Conservation (phyloP, 2,797 vertebrate genomes). For the Xiphorhynchus erythropygius region DNA sequence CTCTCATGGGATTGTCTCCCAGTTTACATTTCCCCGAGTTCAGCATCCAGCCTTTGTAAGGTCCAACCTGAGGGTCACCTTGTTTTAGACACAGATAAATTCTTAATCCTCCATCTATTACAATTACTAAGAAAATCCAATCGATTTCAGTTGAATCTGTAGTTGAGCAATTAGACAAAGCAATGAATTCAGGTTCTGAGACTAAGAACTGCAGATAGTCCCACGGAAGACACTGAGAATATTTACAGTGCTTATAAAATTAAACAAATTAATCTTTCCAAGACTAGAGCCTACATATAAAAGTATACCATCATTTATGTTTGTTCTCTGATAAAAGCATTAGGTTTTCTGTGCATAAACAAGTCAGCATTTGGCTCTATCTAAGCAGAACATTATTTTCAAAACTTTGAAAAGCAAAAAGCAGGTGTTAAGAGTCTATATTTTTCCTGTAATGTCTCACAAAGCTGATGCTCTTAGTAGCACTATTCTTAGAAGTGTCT, state of each 20-base stretch:
- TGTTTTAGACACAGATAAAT: neutral
- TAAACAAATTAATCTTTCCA: neutral
- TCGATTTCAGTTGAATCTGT: neutral
- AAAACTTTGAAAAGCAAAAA: conserved; percentile 21
- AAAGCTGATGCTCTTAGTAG: conserved; percentile 29
- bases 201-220: neutral
- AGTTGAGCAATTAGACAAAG: neutral
- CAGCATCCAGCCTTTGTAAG: neutral
- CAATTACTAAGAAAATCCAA: neutral
- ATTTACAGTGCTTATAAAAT: neutral
- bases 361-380: neutral
- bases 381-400: neutral
- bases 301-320: neutral
- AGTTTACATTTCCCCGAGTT: neutral
- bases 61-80: neutral
- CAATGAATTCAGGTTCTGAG: neutral
- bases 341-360: neutral
- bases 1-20: neutral
- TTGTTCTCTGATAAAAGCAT: neutral
- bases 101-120: neutral
- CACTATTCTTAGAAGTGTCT: conserved; percentile 72
- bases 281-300: neutral
- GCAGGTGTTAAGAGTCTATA: conserved; percentile 9
- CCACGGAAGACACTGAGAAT: neutral
- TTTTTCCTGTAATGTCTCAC: conserved; percentile 37